phyloP scores from a whole-genome alignment of 2,797 vertebrate species.

The Neostethus bicornis region DNA sequence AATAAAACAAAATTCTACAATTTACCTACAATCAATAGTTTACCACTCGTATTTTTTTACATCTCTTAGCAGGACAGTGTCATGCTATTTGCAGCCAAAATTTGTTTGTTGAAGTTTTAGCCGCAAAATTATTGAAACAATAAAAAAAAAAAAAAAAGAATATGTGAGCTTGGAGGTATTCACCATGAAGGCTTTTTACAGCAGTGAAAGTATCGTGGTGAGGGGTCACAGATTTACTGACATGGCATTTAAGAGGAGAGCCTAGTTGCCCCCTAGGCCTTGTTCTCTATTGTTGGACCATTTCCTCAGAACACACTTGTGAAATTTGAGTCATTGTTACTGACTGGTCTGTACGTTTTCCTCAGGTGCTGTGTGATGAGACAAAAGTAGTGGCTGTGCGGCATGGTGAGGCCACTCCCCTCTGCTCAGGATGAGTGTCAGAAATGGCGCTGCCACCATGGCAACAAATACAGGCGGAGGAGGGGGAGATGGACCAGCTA shows the following conservation, averaged over 20 bases:
- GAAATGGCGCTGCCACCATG: slow-evolving; percentile 83
- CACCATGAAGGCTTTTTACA: too few species aligned
- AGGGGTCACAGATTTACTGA: too few species aligned
- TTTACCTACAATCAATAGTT: too few species aligned
- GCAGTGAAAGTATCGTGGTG: too few species aligned
- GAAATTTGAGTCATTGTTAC: not conserved
- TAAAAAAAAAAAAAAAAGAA: slow-evolving; percentile 4
- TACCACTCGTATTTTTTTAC: slow-evolving; percentile 27
- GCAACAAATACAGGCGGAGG: slow-evolving; percentile 71
- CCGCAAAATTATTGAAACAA: slow-evolving; percentile 4
- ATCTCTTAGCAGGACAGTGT: slow-evolving; percentile 42
- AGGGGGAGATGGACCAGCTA: slow-evolving; percentile 74
- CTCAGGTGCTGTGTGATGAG: slow-evolving; percentile 82
- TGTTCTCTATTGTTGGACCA: not conserved
- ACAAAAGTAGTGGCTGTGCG: slow-evolving; percentile 75
- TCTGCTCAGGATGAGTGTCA: slow-evolving; percentile 94
- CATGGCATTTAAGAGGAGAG: too few species aligned
- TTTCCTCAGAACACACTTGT: not conserved
- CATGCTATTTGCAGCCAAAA: slow-evolving; percentile 45
- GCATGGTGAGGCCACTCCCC: slow-evolving; percentile 86
- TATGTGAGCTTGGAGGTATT: too few species aligned
- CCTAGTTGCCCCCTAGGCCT: not conserved
- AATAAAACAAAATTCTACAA: too few species aligned
- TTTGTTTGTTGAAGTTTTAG: slow-evolving; percentile 28
- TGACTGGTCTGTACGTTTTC: slow-evolving; percentile 27